Conservation (phyloP, 2,113 vertebrate species). For the Clinocottus analis region DNA sequence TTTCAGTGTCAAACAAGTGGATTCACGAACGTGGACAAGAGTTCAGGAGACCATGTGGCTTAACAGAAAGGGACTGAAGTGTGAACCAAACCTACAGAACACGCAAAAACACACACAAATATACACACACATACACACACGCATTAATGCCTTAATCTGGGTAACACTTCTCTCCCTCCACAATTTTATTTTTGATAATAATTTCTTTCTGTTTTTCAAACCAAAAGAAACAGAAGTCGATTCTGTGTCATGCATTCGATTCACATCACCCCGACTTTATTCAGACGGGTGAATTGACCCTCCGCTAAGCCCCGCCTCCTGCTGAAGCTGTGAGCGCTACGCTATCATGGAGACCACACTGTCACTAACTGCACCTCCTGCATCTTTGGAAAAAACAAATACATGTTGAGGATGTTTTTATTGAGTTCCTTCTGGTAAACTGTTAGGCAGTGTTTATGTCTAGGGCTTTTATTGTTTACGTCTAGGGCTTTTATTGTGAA, state of each 20-base stretch:
- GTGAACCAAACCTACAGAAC: background rate
- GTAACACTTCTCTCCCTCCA: background rate
- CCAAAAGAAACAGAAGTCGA: background rate
- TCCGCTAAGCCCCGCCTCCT: too few relatives aligned
- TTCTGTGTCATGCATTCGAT: background rate
- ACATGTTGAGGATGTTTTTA: too few relatives aligned
- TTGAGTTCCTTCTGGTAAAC: too few relatives aligned
- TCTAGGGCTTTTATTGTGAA: too few relatives aligned
- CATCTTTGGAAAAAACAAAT: too few relatives aligned
- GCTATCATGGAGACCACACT: too few relatives aligned
- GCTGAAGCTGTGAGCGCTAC: too few relatives aligned
- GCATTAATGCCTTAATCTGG: constrained; percentile 18
- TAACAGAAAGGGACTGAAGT: constrained; percentile 93
- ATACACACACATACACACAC: constrained; percentile 1
- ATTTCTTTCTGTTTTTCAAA: background rate
- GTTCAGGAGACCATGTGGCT: constrained; percentile 94
- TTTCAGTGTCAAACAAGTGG: constrained; percentile 98
- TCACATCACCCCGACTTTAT: background rate
- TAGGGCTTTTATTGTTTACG: too few relatives aligned
- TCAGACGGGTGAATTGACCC: background rate
- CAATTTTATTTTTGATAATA: background rate
- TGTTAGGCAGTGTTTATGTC: too few relatives aligned
- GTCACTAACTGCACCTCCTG: too few relatives aligned
- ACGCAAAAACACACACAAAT: constrained; percentile 1
- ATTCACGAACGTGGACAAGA: constrained; percentile 97